Conservation (phyloP, 2,888 invertebrate genomes). For the Drosophila pegasa region DNA sequence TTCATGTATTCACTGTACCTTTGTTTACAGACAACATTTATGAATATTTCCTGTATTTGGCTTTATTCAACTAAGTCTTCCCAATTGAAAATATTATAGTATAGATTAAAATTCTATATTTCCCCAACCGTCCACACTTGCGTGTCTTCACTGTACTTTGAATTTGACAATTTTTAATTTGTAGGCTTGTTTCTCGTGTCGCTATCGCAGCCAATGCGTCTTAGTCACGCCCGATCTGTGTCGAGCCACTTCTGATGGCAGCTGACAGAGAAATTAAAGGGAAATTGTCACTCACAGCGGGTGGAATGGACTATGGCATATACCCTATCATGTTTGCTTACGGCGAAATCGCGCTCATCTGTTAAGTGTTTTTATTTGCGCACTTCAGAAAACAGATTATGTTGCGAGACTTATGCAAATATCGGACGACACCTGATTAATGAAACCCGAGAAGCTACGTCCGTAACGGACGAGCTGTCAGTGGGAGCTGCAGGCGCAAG, state of each 20-base stretch:
- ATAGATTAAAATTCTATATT: too few relatives aligned
- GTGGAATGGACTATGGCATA: neutral
- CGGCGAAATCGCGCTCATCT: conserved; percentile 27
- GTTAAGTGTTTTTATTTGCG: conserved; percentile 16
- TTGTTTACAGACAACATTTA: neutral
- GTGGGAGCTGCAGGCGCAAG: neutral
- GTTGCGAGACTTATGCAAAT: neutral
- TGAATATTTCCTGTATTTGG: too few relatives aligned
- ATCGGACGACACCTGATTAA: conserved; percentile 20
- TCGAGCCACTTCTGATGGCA: conserved; percentile 56
- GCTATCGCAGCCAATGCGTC: conserved; percentile 15
- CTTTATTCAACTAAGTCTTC: too few relatives aligned
- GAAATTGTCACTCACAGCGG: conserved; percentile 51
- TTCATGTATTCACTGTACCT: too few relatives aligned
- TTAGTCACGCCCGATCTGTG: conserved; percentile 50
- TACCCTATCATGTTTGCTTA: neutral
- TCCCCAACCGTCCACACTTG: neutral
- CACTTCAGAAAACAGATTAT: conserved; percentile 4
- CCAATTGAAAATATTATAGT: too few relatives aligned
- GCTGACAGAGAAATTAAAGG: conserved; percentile 23
- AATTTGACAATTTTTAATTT: neutral
- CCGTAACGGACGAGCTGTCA: neutral
- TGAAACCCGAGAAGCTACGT: conserved; percentile 10
- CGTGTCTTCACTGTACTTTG: conserved; percentile 4
- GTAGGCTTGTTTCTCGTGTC: conserved; percentile 29